A percentile compares a stretch with the other conserved stretches of the same genome.
These are phyloP conservation scores for Ploceus nigricollis DNA, from an alignment of 2,113 vertebrate species.

Conservation along the genomic window DNA sequence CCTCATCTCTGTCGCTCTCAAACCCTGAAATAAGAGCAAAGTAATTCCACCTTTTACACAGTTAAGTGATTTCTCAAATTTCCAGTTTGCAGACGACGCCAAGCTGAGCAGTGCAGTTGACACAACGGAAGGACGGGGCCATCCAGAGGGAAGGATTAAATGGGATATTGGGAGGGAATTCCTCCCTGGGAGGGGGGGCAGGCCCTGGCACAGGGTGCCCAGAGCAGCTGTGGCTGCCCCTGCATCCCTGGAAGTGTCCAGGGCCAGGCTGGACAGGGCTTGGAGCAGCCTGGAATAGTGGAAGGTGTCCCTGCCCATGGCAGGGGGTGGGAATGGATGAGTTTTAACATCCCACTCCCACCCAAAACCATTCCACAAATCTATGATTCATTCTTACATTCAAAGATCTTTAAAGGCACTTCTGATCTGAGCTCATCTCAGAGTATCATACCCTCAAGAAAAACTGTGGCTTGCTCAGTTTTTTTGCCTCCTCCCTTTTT, in stretches of 20 bases:
- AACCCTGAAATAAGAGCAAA: background rate
- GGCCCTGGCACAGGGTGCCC: background rate
- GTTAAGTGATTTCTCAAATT: background rate
- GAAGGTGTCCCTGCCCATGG: background rate
- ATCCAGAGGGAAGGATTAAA: background rate
- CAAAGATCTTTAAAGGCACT: background rate
- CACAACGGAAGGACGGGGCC: accelerated
- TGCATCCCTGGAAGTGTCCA: background rate
- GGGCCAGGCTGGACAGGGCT: accelerated
- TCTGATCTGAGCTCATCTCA: background rate
- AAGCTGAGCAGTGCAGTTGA: background rate
- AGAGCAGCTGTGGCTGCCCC: background rate
- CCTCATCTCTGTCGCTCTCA: background rate
- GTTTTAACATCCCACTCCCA: background rate
- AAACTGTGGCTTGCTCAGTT: background rate
- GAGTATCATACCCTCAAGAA: background rate
- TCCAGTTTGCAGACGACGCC: background rate
- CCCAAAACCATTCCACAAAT: background rate
- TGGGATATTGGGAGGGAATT: background rate
- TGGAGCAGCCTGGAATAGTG: accelerated
- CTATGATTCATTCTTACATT: background rate
- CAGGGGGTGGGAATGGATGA: background rate
- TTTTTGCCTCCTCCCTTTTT: background rate
- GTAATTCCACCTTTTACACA: background rate
- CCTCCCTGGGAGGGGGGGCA: accelerated